These are phyloP conservation scores for Drosophila athabasca DNA, from an alignment of 1,140 invertebrate genomes.

Conservation along the genomic window DNA sequence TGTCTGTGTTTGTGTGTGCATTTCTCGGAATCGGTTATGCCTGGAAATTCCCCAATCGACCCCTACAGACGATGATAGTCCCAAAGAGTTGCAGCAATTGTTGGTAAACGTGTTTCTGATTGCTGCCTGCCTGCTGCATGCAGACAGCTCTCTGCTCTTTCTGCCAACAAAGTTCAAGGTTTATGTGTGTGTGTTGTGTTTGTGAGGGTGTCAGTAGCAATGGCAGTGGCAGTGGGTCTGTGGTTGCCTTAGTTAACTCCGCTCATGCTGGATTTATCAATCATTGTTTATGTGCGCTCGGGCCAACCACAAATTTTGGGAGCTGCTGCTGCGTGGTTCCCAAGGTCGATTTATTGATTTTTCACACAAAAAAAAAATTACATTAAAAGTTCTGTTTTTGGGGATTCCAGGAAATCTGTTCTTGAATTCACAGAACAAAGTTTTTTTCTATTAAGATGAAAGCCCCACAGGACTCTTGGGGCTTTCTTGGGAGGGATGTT, in stretches of 20 bases:
- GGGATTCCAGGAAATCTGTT: constrained; percentile 49
- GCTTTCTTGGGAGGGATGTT: too few relatives aligned
- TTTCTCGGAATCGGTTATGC: constrained; percentile 57
- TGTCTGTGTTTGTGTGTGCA: not conserved
- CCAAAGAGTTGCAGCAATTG: constrained; percentile 43
- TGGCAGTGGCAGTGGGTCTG: not conserved
- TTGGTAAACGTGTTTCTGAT: constrained; percentile 64
- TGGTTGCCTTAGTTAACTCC: constrained; percentile 40
- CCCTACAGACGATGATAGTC: constrained; percentile 23
- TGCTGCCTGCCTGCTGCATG: constrained; percentile 19
- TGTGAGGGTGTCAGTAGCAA: not conserved
- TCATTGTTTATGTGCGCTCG: constrained; percentile 48
- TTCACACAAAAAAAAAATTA: constrained; percentile 36
- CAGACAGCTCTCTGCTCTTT: constrained; percentile 30
- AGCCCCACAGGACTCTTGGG: not conserved
- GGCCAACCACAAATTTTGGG: constrained; percentile 8
- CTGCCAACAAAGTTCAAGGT: constrained; percentile 70
- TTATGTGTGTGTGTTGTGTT: constrained; percentile 43
- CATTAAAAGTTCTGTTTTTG: constrained; percentile 39
- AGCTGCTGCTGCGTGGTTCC: constrained; percentile 38
- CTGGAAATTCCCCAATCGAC: constrained; percentile 69
- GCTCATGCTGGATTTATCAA: constrained; percentile 59
- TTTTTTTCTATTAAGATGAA: constrained; percentile 21
- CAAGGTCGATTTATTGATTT: constrained; percentile 83
- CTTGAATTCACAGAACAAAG: constrained; percentile 20